Evolutionary conservation across 2,888 invertebrate species (phyloP).

Genomic region (Caenorhabditis panamensis): DNA sequence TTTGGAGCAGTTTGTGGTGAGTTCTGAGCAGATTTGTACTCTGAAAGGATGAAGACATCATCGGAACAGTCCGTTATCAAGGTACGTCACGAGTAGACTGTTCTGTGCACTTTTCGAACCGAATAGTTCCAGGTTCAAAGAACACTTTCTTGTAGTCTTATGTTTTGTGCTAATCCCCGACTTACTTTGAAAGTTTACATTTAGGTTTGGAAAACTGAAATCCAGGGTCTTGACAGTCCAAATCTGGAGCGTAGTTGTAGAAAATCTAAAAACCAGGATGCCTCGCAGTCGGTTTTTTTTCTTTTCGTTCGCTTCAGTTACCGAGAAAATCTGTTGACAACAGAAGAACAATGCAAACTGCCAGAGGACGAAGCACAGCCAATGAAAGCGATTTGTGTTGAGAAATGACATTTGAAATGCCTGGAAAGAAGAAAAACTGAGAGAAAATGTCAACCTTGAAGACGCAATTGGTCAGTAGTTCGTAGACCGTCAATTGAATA

Average conservation of each 20-base stretch:
- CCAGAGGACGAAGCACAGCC: conserved; percentile 64
- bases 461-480: conserved; percentile 16
- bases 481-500: neutral
- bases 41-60: too few species aligned
- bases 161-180: too few species aligned
- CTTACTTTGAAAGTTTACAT: conserved; percentile 66
- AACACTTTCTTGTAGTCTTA: too few species aligned
- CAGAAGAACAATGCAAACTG: conserved; percentile 68
- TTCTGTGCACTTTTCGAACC: too few species aligned
- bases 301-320: conserved; percentile 10
- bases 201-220: conserved; percentile 61
- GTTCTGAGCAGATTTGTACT: conserved; percentile 56
- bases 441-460: too few species aligned
- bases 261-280: conserved; percentile 68
- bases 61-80: too few species aligned
- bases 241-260: conserved; percentile 63
- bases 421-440: too few species aligned
- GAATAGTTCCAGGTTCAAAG: too few species aligned
- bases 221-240: conserved; percentile 54
- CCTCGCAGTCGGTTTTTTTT: too few species aligned
- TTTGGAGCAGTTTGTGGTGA: conserved; percentile 43
- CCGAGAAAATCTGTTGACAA: conserved; percentile 69
- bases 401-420: conserved; percentile 54
- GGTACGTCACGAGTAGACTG: too few species aligned
- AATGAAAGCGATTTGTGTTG: conserved; percentile 66